phyloP scores from a whole-genome alignment of 2,888 invertebrate species.

The Drosophila borealis region DNA sequence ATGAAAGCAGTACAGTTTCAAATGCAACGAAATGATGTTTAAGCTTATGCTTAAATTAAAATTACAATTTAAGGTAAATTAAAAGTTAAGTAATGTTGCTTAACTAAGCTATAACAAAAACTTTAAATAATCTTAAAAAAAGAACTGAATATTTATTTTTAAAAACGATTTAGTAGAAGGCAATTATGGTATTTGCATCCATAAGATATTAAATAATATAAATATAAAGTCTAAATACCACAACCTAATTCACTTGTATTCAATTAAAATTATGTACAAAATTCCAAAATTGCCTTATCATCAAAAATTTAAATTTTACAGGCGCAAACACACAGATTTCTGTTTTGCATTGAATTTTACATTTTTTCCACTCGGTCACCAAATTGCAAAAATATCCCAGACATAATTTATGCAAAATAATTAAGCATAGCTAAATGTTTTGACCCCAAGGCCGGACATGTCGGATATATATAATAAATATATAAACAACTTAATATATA shows the following conservation, averaged over 20 bases:
- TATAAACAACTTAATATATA: conserved; percentile 8
- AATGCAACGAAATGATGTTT: not conserved
- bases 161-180: too few species aligned
- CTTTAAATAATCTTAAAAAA: too few species aligned
- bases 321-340: not conserved
- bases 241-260: not conserved
- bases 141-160: too few species aligned
- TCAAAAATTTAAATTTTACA: conserved; percentile 25
- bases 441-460: conserved; percentile 22
- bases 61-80: too few species aligned
- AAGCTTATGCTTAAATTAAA: too few species aligned
- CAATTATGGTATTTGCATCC: too few species aligned
- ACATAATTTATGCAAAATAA: conserved; percentile 47
- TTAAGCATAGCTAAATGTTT: conserved; percentile 32
- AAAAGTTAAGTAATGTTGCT: too few species aligned
- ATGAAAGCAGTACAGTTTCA: not conserved
- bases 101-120: too few species aligned
- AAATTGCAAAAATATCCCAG: conserved; percentile 12
- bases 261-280: too few species aligned
- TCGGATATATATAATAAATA: conserved; percentile 10
- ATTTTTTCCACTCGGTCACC: not conserved
- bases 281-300: conserved; percentile 1
- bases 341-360: conserved; percentile 15
- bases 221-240: too few species aligned
- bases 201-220: too few species aligned